Evolutionary conservation across 1,140 invertebrate species (phyloP), one percentile per base, ranked within the genome.

Genomic region (Caenorhabditis inopinata): DNA sequence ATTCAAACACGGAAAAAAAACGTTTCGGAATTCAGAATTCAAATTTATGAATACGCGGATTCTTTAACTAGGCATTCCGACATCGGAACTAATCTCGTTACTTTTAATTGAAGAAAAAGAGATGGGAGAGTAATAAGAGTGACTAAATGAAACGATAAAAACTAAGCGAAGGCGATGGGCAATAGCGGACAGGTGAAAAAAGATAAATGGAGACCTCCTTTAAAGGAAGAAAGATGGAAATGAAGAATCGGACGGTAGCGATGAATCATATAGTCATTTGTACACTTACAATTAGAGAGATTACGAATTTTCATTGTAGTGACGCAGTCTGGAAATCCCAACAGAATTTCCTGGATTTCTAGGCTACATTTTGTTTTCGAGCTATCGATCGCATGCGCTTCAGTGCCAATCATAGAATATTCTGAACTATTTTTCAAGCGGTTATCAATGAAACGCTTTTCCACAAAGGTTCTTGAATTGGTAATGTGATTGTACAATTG

Each of bases 91-190:
- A 58, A 58, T 58, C 53, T 58, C 49, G 7, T 23, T 25, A 21
- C 6, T 7, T 9, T 12, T 5, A 32, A 32, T 58, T 14, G 16
- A 29, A 32, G 35, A 25, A 38, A 68, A 38, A 38, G 27, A 38
- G 32, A 58, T 32, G 27, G n/a, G n/a, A 58, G 32, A 68, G 58
- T 68, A 68, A 38, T 68, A 38, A 68, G 58, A 38, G 27, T 38
- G 58, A 68, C 58, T 38, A 38, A 68, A 68, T 38, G n/a, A 68
- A 68, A 68, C 58, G 58, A 68, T 68, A 68, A 68, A 68, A 62
- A 62, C 29, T 42, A 68, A 29, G 32, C 7, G n/a, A 12, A 42
- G 38, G 5, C 5, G 58, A 18, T 68, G 58, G 58, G 35, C 58
- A 68, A 2, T 29, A 68, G 21, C 58, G 58, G 32, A n/a, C 58